Conservation (phyloP, 1,140 invertebrate species). For the Formica exsecta region DNA sequence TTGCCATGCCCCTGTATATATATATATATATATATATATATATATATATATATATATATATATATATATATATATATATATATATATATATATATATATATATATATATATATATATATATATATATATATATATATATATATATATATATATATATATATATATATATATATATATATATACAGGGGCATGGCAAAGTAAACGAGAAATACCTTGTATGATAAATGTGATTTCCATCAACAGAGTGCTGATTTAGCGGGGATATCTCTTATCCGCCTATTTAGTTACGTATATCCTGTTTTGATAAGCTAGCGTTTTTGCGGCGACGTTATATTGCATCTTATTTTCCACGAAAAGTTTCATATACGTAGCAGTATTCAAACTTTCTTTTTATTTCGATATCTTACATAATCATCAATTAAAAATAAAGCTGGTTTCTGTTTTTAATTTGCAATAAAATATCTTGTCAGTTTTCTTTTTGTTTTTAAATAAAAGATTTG, state of each 20-base stretch:
- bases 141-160: too few relatives aligned
- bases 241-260: slow-evolving; percentile 9
- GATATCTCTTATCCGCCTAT: not conserved
- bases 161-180: too few relatives aligned
- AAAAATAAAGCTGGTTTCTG: not conserved
- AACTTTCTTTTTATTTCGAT: not conserved
- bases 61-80: too few relatives aligned
- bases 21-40: too few relatives aligned
- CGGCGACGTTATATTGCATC: not conserved
- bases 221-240: not conserved
- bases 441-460: not conserved
- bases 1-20: too few relatives aligned
- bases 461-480: not conserved
- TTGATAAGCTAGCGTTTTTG: slow-evolving; percentile 5
- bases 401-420: not conserved
- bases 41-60: too few relatives aligned
- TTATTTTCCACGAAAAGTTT: not conserved
- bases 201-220: slow-evolving; percentile 13
- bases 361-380: not conserved
- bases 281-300: slow-evolving; percentile 42
- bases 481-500: not conserved
- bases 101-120: too few relatives aligned
- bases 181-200: not conserved
- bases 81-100: too few relatives aligned
- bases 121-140: too few relatives aligned